These are phyloP conservation scores for Drosophila conformis DNA, from an alignment of 2,888 invertebrate genomes.

Conservation along the genomic window DNA sequence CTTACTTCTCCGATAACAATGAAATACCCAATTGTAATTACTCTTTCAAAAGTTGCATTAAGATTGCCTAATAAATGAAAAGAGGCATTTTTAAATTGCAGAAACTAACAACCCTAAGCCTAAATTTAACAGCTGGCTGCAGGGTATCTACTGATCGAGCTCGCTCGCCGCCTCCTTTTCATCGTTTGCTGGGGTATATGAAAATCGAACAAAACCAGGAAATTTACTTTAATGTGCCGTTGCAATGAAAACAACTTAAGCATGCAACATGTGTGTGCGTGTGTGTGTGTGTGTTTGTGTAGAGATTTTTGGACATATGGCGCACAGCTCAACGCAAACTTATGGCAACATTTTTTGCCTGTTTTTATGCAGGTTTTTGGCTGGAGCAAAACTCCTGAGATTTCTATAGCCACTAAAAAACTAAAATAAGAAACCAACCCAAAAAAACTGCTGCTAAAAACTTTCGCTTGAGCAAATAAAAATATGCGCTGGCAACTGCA, in stretches of 20 bases:
- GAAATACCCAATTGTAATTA: neutral
- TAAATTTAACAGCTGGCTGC: neutral
- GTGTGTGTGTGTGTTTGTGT: slow-evolving; percentile 34
- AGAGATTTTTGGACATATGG: slow-evolving; percentile 67
- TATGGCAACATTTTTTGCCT: slow-evolving; percentile 52
- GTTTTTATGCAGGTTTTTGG: slow-evolving; percentile 48
- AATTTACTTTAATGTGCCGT: slow-evolving; percentile 36
- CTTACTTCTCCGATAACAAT: neutral
- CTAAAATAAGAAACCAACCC: neutral
- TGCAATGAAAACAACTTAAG: slow-evolving; percentile 46
- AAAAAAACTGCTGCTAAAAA: slow-evolving; percentile 32
- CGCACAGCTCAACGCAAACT: slow-evolving; percentile 58
- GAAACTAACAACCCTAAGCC: neutral
- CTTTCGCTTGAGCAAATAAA: slow-evolving; percentile 60
- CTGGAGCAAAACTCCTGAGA: slow-evolving; percentile 7
- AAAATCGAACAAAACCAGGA: slow-evolving; percentile 1
- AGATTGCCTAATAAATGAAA: too few relatives aligned
- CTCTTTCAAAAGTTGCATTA: neutral
- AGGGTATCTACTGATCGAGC: neutral
- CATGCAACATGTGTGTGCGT: slow-evolving; percentile 37
- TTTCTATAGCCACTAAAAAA: slow-evolving; percentile 37
- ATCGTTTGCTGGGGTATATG: neutral
- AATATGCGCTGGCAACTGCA: slow-evolving; percentile 48
- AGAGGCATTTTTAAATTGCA: neutral
- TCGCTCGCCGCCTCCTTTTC: too few relatives aligned